Base-by-base conservation (phyloP, 1,140 invertebrate species). In the Papilio polyxenes region DNA sequence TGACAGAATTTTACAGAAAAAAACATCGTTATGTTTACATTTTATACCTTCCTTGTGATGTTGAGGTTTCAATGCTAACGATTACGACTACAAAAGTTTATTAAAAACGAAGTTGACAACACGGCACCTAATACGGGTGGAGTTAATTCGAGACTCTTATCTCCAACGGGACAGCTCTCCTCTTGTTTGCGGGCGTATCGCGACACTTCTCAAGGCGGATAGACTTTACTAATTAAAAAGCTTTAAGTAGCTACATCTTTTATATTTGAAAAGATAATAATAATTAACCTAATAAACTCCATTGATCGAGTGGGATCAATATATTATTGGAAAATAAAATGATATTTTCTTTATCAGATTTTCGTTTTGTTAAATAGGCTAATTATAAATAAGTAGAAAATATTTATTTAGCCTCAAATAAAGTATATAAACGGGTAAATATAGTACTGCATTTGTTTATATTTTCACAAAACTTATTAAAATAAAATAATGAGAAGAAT, bases 121-220 rank as follows among this genome's bases (percentile, higher is more conserved):
- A 7, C 5, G 65, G 65, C 65, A 17, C 13, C 65, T 72, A 72
- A 72, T 72, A 72, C 65, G 65, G 65, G 65, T 7, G 31, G 23
- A 65, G 20, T 65, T 65, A 17, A 40, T 37, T 72, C 65, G 65
- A 72, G 65, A 40, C 65, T 72, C 65, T 72, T 72, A 72, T 72
- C 65, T 72, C 23, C 6, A 37, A 72, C 13, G 62, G 62, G 31
- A 5, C 31, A 15, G 10, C 62, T 3, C 62, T n/a, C 0, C 56
- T 31, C 23, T 37, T 72, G 65, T 72, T 72, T 72, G 23, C 37
- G 13, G 15, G 65, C 31, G 37, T 72, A 72, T 72, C 65, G 31
- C 11, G 31, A 72, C 23, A 37, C 65, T 72, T 15, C 37, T 23
- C 65, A 72, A 40, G 37, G 31, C 9, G 62, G 62, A 69, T 69